Conservation (phyloP, 2,797 vertebrate species). For the Benthosema pterotum region DNA sequence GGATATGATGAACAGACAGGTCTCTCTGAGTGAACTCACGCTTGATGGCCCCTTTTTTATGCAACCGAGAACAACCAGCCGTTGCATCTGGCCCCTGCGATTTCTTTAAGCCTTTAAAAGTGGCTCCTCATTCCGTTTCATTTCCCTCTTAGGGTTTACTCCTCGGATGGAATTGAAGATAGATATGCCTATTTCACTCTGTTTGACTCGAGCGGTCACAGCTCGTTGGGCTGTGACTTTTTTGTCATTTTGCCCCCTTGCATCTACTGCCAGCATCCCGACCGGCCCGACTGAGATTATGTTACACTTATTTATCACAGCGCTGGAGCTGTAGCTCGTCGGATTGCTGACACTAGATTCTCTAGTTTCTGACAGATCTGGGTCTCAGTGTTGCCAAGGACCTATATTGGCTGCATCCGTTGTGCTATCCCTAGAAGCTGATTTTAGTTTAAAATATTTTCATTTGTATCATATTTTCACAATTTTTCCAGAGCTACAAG, state of each 20-base stretch:
- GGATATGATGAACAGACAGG: conserved; percentile 31
- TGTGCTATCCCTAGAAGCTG: too few species aligned
- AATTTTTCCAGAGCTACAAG: too few species aligned
- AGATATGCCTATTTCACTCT: conserved; percentile 32
- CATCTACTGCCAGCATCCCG: conserved; percentile 23
- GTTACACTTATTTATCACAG: too few species aligned
- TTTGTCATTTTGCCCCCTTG: conserved; percentile 39
- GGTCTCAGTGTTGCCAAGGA: too few species aligned
- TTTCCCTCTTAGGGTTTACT: conserved; percentile 19
- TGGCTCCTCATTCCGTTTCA: conserved; percentile 2
- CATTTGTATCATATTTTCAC: too few species aligned
- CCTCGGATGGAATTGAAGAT: conserved; percentile 20
- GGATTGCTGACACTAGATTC: too few species aligned
- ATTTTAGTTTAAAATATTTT: too few species aligned
- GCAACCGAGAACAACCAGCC: conserved; percentile 5
- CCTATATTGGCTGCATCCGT: too few species aligned
- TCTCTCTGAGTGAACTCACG: conserved; percentile 7
- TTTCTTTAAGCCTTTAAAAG: not conserved
- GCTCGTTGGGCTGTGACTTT: conserved; percentile 43
- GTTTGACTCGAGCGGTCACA: conserved; percentile 37
- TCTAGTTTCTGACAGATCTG: too few species aligned
- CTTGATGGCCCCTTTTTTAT: conserved; percentile 2
- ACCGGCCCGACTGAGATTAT: too few species aligned
- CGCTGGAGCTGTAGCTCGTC: too few species aligned
- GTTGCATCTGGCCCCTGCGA: conserved; percentile 1